Base-by-base conservation (phyloP, 2,888 invertebrate species). In the Papilio elwesi region DNA sequence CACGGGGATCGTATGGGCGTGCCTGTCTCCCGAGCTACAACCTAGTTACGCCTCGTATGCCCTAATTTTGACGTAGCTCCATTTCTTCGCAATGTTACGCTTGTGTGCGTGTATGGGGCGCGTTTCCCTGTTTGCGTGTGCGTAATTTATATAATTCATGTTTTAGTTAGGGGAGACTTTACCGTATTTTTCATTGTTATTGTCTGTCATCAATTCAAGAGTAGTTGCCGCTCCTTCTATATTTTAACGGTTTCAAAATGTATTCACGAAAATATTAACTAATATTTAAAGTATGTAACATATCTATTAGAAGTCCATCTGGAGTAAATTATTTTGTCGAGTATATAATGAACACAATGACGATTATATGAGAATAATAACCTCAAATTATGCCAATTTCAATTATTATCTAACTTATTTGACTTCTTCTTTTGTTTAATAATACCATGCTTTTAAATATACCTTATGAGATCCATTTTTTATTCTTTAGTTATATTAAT, bases 11-110 rank as follows among this genome's bases (percentile, higher is more conserved):
- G 89, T 86, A 86, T 87, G 91, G 91, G 91, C 90, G 91, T 86
- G 87, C 87, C 89, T 88, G 89, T 91, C 84, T 83, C 90, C 85
- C 90, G 85, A 57, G 88, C 88, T 91, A 88, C 90, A 91, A 90
- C 92, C 92, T 92, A 92, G 92, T 90, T 92, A 90, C 92, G 89
- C 91, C 91, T 87, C 91, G 90, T 90, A 92, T 93, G 93, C 91
- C 92, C 93, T 93, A 93, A 92, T 93, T 93, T 90, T 91, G 90
- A 88, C 86, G 87, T 88, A 85, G 85, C 86, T 86, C 79, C 84
- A 83, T 83, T 81, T 82, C 80, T 80, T 78, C 78, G 77, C 80
- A 83, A 26, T 4, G 76, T 82, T 73, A 78, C 84, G 86, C 43
- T 43, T 87, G 90, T 87, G 89, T 84, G 86, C 86, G 79, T 81